These are phyloP conservation scores for Gryllus bimaculatus DNA, from an alignment of 1,140 invertebrate species.

Conservation along the genomic window DNA sequence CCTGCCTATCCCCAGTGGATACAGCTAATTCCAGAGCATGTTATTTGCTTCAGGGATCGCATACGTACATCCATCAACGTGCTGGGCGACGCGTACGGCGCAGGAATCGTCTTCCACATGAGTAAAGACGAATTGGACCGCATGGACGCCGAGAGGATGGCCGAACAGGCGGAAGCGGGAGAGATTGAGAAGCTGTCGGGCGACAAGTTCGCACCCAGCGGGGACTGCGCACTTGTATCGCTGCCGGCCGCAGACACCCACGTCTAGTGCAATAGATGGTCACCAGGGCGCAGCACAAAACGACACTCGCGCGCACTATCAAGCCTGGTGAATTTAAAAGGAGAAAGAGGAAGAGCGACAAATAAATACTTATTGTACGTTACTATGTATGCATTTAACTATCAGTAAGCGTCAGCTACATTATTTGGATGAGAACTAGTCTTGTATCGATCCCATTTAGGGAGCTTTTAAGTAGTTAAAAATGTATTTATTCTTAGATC, in stretches of 20 bases:
- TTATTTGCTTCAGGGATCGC: constrained; percentile 33
- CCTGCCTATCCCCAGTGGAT: too few species aligned
- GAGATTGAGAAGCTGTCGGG: background rate
- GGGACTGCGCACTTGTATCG: background rate
- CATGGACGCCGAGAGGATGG: constrained; percentile 28
- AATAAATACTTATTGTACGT: too few species aligned
- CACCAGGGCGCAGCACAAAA: background rate
- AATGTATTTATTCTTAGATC: too few species aligned
- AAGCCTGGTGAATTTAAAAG: too few species aligned
- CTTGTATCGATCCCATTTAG: background rate
- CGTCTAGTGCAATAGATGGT: background rate
- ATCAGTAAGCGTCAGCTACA: background rate
- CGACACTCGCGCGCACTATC: background rate
- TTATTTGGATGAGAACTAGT: constrained; percentile 2
- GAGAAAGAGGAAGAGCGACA: too few species aligned
- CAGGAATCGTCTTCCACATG: constrained; percentile 67
- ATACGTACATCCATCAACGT: constrained; percentile 75
- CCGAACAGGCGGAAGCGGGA: background rate
- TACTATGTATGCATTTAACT: too few species aligned
- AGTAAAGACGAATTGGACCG: constrained; percentile 53
- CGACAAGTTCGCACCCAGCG: background rate
- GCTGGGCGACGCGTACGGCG: constrained; percentile 67
- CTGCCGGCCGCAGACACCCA: background rate
- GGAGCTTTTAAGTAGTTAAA: too few species aligned
- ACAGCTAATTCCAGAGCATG: too few species aligned